Evolutionary conservation across 2,888 invertebrate species (phyloP), one percentile per base, ranked within the genome.

Genomic region (Eumerus sabulonum): DNA sequence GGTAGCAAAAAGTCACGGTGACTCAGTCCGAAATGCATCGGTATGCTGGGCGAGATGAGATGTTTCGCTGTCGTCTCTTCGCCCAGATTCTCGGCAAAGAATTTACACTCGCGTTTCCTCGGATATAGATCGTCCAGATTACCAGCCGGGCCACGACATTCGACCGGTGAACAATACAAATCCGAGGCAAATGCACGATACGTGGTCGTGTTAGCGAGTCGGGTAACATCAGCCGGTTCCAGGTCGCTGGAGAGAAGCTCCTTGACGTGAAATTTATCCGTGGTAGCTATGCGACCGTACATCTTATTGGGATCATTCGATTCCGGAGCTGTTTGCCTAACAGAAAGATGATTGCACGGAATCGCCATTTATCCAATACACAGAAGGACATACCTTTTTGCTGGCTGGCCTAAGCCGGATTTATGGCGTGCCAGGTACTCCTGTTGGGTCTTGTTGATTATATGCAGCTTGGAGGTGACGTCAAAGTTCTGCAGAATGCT

Each of bases 381-480:
- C 27, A 27, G 27, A 27, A 27, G 27, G 27, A 27, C 27, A 27
- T 82, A 84, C 88, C 83, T 84, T 13, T 82, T 83, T 1, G 76
- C 76, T 53, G 84, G 84, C 27, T 66, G 68, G 0, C 87, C 88
- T 1, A 87, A 18, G 0, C 72, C 81, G 0, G 84, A 74, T 13
- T 56, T 64, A 9, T 83, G 86, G 27, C 84, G 85, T 40, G 85
- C 81, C 14, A 84, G 81, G 38, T 83, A 87, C 3, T 83, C 82
- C 63, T 84, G 83, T 13, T 86, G 86, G 12, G 83, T 73, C 53
- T 85, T 85, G 38, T 84, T 86, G 3, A 88, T 83, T 1, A 86
- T 57, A 7, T 36, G 12, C 1, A 40, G 2, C 19, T 66, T 62
- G 0, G 36, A 40, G 9, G 9, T 9, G 9, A 9, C 81, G 12